A percentile compares a stretch with the other conserved stretches of the same genome.
phyloP scores from a whole-genome alignment of 2,113 vertebrate genomes.

The Hassar affinis region DNA sequence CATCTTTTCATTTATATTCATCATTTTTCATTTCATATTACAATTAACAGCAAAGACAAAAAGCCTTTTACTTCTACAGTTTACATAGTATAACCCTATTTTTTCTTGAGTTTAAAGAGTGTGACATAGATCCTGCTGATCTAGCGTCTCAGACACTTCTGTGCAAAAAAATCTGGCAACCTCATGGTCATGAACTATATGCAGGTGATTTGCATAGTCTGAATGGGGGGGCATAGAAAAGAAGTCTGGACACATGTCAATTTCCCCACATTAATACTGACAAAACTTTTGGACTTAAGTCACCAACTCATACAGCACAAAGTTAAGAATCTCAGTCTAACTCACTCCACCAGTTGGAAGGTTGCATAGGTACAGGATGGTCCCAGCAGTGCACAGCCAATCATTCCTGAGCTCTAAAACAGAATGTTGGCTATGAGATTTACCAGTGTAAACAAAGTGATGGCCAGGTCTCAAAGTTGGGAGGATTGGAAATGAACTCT shows the following conservation, averaged over 20 bases:
- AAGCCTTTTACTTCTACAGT: not conserved
- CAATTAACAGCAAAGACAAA: not conserved
- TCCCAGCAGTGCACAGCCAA: constrained; percentile 87
- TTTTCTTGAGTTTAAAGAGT: not conserved
- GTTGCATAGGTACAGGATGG: constrained; percentile 85
- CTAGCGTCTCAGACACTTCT: not conserved
- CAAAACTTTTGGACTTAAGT: not conserved
- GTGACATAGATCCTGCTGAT: too few relatives aligned
- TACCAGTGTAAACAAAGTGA: not conserved
- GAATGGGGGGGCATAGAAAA: not conserved
- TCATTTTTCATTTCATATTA: not conserved
- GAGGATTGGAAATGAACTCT: constrained; percentile 59
- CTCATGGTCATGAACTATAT: not conserved
- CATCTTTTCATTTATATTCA: not conserved
- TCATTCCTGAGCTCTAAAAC: constrained; percentile 56
- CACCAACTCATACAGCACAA: not conserved
- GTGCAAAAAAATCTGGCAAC: not conserved
- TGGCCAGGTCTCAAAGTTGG: not conserved
- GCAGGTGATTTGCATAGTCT: not conserved
- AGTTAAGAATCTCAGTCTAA: constrained; percentile 44
- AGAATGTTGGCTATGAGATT: not conserved
- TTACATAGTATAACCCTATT: not conserved
- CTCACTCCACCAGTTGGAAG: constrained; percentile 88
- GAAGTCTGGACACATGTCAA: not conserved
- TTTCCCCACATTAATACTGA: not conserved